Base-by-base conservation (phyloP, 2,113 vertebrate genomes). In the Baryphthengus martii region DNA sequence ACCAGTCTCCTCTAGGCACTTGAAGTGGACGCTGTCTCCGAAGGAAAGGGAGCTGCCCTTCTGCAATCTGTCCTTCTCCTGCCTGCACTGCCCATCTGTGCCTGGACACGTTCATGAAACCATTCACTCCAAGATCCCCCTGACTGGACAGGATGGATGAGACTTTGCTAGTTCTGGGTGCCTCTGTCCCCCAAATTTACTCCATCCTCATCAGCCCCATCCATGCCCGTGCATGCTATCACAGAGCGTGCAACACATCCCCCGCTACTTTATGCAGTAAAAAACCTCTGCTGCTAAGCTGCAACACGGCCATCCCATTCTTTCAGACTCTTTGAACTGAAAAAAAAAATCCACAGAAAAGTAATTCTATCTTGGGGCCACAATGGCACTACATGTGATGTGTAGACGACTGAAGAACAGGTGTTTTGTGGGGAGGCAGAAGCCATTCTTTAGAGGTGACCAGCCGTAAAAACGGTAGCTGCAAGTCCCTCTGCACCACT, bases 241-340 rank as follows among this genome's bases (percentile, higher is more conserved):
- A 11, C 8, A 53, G 49, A 71, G 25, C 0, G 0, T 67, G 52
- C n/a, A 49, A 40, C 50, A 58, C 7, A 6, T n/a, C 17, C 25
- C 25, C 29, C 18, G 8, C 61, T 53, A 17, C 55, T 78, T 89
- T 56, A 50, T 12, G 23, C 61, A 63, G 23, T 75, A 45, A 58
- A 53, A 88, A 37, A 3, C 11, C 26, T 85, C 68, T 78, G n/a
- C 65, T 78, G 17, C 19, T 67, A 45, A 91, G 52, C 39, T 75
- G 47, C 17, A 55, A 42, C 11, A 2, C 0, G 8, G 52, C 73
- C 45, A 63, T 39, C 35, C n/a, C 50, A 9, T 65, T 78, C 50
- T 93, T 88, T 61, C 61, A 82, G 88, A 42, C 15, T 39, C 85
- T 72, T 63, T 72, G 90, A 82, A 62, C 50, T 49, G 31, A 87